These are phyloP conservation scores for Piscicola geometra DNA, from an alignment of 2,888 invertebrate genomes.

Conservation along the genomic window DNA sequence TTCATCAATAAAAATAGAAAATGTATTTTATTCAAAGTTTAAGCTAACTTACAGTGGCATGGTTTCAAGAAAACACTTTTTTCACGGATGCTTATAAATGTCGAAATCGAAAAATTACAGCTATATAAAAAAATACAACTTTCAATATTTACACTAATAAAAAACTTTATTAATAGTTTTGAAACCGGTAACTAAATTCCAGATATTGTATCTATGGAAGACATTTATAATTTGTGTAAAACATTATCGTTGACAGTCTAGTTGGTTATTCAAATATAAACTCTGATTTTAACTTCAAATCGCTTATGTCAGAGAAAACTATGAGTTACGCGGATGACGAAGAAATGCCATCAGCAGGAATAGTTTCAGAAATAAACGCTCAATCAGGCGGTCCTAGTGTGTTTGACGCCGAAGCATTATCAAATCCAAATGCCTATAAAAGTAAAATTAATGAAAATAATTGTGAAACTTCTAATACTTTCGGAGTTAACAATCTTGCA, in stretches of 20 bases:
- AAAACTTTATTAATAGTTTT: neutral
- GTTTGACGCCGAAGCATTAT: slow-evolving; percentile 14
- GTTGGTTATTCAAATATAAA: neutral
- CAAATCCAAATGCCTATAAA: neutral
- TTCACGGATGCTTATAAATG: no score
- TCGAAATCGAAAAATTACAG: neutral
- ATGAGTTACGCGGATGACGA: neutral
- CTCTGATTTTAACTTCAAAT: neutral
- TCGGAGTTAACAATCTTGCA: no score
- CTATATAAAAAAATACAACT: neutral
- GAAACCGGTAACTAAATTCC: no score
- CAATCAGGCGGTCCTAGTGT: neutral
- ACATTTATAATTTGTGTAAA: neutral
- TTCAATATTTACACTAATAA: neutral
- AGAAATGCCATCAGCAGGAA: neutral
- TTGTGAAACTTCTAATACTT: no score
- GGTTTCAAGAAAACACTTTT: no score
- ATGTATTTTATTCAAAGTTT: no score
- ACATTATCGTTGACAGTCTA: neutral
- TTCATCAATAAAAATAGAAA: no score
- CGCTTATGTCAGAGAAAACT: neutral
- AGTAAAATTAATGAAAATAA: neutral
- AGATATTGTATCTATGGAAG: neutral
- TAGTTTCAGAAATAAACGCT: neutral
- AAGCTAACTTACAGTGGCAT: neutral